phyloP scores from a whole-genome alignment of 2,888 invertebrate species.

The Tiliacea aurago region DNA sequence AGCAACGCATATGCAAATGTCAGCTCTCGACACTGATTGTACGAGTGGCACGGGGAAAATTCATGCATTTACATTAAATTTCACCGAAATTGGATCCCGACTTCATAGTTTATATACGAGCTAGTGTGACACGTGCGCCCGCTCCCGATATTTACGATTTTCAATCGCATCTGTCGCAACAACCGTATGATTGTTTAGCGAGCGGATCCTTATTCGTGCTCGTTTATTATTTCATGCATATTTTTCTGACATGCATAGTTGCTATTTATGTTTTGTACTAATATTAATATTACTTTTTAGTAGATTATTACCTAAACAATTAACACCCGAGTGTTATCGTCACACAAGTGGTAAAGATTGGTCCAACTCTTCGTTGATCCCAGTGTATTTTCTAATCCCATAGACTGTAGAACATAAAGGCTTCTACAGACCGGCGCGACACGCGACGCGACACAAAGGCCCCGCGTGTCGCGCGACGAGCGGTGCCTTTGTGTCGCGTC shows the following conservation, averaged over 20 bases:
- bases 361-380: neutral
- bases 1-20: conserved; percentile 90
- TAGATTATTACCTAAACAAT: neutral
- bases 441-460: too few species aligned
- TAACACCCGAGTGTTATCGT: neutral
- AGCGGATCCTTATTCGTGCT: conserved; percentile 7
- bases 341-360: neutral
- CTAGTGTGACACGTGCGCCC: conserved; percentile 81
- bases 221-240: conserved; percentile 22
- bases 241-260: conserved; percentile 15
- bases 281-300: neutral
- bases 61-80: conserved; percentile 90
- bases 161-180: conserved; percentile 83
- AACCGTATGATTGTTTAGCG: conserved; percentile 52
- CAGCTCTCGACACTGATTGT: conserved; percentile 90
- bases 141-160: conserved; percentile 86
- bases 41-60: conserved; percentile 89
- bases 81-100: conserved; percentile 87
- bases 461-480: too few species aligned
- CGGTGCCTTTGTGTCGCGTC: too few species aligned
- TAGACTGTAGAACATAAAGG: neutral
- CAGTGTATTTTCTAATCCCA: neutral
- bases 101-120: conserved; percentile 85
- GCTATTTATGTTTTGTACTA: neutral
- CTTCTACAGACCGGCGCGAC: too few species aligned